Conservation (phyloP, 2,797 vertebrate species). For the Notamacropus eugenii region DNA sequence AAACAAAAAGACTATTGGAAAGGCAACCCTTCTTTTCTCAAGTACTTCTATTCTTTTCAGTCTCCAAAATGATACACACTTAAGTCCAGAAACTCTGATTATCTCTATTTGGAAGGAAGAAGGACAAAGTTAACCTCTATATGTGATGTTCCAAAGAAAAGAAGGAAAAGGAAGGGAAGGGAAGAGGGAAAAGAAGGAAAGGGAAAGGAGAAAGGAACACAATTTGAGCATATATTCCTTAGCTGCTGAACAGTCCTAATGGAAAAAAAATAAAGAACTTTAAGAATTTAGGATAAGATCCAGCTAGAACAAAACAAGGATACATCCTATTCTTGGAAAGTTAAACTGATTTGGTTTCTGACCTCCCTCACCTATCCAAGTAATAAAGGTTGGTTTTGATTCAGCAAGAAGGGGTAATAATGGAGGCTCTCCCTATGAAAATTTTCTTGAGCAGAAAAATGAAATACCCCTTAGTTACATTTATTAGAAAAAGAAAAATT, state of each 20-base stretch:
- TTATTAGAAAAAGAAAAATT: not conserved
- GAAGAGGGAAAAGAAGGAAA: no score
- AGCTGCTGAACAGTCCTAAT: not conserved
- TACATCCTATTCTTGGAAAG: conserved; percentile 37
- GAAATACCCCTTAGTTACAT: not conserved
- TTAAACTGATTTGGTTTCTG: conserved; percentile 27
- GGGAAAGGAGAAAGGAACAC: not conserved
- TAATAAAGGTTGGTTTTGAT: conserved; percentile 36
- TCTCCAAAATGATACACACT: not conserved
- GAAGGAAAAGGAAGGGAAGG: not conserved
- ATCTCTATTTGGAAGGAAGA: not conserved
- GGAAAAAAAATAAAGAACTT: conserved; percentile 21
- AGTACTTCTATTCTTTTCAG: not conserved
- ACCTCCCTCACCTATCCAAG: not conserved
- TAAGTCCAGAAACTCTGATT: not conserved
- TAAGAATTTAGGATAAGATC: conserved; percentile 16
- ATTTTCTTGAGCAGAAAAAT: not conserved
- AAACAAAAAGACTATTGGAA: not conserved
- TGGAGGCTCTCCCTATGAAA: conserved; percentile 25
- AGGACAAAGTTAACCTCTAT: conserved; percentile 5
- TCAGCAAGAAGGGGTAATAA: conserved; percentile 2
- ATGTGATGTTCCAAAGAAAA: not conserved
- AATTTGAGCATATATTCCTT: not conserved
- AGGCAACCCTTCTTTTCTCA: not conserved
- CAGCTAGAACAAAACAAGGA: conserved; percentile 5